Evolutionary conservation across 2,113 vertebrate species (phyloP).

Genomic region (Progne subis): DNA sequence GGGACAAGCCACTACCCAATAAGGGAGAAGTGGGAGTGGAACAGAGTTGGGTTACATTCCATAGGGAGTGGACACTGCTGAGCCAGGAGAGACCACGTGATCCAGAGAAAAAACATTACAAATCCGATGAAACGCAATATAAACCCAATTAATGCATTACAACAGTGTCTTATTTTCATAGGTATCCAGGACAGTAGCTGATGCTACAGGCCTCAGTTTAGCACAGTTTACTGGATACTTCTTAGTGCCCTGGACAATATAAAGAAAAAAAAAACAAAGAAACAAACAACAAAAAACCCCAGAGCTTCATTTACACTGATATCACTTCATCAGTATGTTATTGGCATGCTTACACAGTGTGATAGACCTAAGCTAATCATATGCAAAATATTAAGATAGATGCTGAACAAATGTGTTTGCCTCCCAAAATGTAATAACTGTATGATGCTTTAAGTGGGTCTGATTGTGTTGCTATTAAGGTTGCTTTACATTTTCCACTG

Average conservation of each 20-base stretch:
- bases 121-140: too few relatives aligned
- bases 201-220: neutral
- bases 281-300: neutral
- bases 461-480: conserved; percentile 24
- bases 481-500: conserved; percentile 23
- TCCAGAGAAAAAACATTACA: too few relatives aligned
- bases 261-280: neutral
- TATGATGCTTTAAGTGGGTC: neutral
- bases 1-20: too few relatives aligned
- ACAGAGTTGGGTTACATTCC: too few relatives aligned
- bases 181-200: neutral
- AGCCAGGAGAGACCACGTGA: too few relatives aligned
- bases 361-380: conserved; percentile 38
- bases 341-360: neutral
- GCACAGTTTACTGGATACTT: neutral
- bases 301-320: neutral
- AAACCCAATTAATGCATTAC: too few relatives aligned
- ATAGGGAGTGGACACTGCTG: too few relatives aligned
- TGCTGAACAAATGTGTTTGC: conserved; percentile 32
- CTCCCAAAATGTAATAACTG: neutral
- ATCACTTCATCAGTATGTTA: neutral
- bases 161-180: neutral
- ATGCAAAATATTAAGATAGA: conserved; percentile 20
- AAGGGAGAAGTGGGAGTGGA: too few relatives aligned
- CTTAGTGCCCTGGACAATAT: neutral